Percentiles rank a stretch among this genome's conserved stretches.
These are phyloP conservation scores for Hyalella azteca DNA, from an alignment of 2,888 invertebrate genomes.

Conservation along the genomic window DNA sequence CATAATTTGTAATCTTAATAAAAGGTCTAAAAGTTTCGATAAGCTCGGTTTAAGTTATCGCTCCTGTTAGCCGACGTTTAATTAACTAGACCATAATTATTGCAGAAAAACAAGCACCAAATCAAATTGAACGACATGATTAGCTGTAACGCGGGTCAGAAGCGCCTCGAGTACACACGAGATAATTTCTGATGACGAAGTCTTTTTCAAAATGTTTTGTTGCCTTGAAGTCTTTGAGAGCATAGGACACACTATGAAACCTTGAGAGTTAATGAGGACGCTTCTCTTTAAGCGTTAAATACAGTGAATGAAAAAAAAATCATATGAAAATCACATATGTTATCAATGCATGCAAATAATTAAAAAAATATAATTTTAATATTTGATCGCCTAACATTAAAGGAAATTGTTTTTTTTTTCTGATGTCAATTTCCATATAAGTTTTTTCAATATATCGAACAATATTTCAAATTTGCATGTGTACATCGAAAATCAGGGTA, in stretches of 20 bases:
- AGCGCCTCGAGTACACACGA: not conserved
- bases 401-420: too few species aligned
- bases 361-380: too few species aligned
- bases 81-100: conserved; percentile 16
- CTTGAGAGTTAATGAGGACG: too few species aligned
- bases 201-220: too few species aligned
- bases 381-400: too few species aligned
- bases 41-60: conserved; percentile 3
- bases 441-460: too few species aligned
- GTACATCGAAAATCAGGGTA: too few species aligned
- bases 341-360: too few species aligned
- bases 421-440: too few species aligned
- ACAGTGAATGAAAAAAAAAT: not conserved
- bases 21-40: conserved; percentile 7
- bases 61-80: not conserved
- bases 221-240: too few species aligned
- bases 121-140: conserved; percentile 31
- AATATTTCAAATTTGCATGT: too few species aligned
- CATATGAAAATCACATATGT: not conserved
- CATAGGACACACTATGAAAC: too few species aligned
- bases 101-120: conserved; percentile 19
- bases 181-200: not conserved
- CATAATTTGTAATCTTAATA: conserved; percentile 32
- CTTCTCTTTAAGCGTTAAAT: not conserved
- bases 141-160: conserved; percentile 5